Percentiles rank a stretch among this genome's conserved stretches.
Evolutionary conservation across 30 jellyfish, hydroid and myxozoan species (phyloP).

Genomic region (Hydractinia echinata): DNA sequence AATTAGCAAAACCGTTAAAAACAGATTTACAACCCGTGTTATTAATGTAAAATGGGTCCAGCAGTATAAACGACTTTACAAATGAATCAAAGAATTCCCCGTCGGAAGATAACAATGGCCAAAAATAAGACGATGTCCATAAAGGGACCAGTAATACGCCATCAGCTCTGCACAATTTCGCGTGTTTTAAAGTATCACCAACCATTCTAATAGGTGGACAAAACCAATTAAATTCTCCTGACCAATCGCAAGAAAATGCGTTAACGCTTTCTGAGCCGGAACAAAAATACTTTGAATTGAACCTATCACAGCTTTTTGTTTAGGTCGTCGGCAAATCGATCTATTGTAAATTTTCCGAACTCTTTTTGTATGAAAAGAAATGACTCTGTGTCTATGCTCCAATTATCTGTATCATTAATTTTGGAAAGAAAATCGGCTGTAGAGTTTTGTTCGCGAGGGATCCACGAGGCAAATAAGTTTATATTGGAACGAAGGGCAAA

Average conservation of each 20-base stretch:
- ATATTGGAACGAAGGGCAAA: no score
- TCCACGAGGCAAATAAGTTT: no score
- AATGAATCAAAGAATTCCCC: background rate
- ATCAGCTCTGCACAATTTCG: background rate
- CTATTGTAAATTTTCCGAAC: constrained; percentile 4
- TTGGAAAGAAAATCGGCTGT: no score
- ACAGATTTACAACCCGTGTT: background rate
- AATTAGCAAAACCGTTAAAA: constrained; percentile 9
- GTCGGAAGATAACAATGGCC: constrained; percentile 13
- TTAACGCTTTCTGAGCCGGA: constrained; percentile 6
- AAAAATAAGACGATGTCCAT: constrained; percentile 6
- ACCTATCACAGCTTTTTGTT: background rate
- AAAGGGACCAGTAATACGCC: background rate
- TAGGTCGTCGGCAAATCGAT: constrained; percentile 15
- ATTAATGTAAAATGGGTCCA: constrained; percentile 12
- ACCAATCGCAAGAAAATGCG: background rate
- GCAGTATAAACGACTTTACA: background rate
- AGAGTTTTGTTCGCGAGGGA: no score
- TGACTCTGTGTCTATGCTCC: no score
- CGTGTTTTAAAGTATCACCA: constrained; percentile 12
- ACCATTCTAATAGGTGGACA: constrained; percentile 12
- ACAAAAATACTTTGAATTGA: constrained; percentile 6
- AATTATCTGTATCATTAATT: no score
- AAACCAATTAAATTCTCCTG: constrained; percentile 5
- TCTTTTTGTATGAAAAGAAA: no score